Base-by-base conservation (phyloP, 2,888 invertebrate species). In the Ferdinandea cuprea region DNA sequence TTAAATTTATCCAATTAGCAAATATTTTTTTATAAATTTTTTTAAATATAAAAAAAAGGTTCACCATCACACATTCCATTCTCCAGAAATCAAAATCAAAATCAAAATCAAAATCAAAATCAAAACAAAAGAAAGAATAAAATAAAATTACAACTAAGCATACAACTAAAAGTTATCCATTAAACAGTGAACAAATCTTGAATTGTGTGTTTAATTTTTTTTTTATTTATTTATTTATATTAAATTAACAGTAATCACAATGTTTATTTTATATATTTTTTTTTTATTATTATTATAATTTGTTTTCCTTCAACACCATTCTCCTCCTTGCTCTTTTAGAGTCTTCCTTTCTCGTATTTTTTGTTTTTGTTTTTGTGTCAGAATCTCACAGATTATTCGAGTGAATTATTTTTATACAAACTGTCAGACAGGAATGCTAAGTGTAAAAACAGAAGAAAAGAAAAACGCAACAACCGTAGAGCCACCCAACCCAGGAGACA, bases 191-290 rank as follows among this genome's bases (percentile, higher is more conserved):
- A 81, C 48, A 81, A 81, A 65, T 69, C 44, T 80, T 52, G 32
- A 50, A 69, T 19, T 54, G 44, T 65, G 50, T 56, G 58, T 32
- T 65, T 69, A 32, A 21, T 56, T 52, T 56, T 52, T n/a, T 6
- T 44, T 56, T 74, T 61, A 56, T 61, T 81, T 80, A 46, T 42
- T 81, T 66, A 74, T 56, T 74, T 74, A 74, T 71, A 61, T 76
- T 81, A 81, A 81, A 77, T 77, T 81, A 81, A 72, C 59, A 77
- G 30, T 77, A 81, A 81, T 81, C 81, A 81, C 81, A 81, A 81
- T 77, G 61, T 79, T 73, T 73, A 66, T 61, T 59, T 59, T 35
- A n/a, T 63, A 59, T 56, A 11, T n/a, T 68, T 54, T 35, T 37
- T 30, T 54, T 68, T 65, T 59, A 25, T 72, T 58, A 8, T 17